These are phyloP conservation scores for Heterohyrax brucei DNA, from an alignment of 2,797 vertebrate species.

Conservation along the genomic window DNA sequence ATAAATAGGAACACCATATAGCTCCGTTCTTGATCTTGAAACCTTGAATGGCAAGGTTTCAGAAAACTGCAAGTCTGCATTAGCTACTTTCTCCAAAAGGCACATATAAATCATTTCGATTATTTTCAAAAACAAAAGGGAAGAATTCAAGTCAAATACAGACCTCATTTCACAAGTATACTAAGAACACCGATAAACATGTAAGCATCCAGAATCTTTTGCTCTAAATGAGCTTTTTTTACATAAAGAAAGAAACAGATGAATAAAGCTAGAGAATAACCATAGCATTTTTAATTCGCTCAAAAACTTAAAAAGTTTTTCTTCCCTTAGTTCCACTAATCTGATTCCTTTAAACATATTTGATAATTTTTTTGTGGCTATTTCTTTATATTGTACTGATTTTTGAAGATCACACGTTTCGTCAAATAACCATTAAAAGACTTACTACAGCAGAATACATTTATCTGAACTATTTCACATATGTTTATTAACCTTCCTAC, in stretches of 20 bases:
- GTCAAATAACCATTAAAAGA: not conserved
- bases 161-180: not conserved
- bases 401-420: not conserved
- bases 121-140: not conserved
- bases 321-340: not conserved
- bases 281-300: not conserved
- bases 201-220: not conserved
- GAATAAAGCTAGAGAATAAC: not conserved
- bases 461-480: not conserved
- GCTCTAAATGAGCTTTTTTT: not conserved
- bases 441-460: not conserved
- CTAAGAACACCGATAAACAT: not conserved
- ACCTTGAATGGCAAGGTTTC: not conserved
- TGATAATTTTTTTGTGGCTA: not conserved
- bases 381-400: not conserved
- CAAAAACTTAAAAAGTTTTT: not conserved
- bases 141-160: not conserved
- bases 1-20: slow-evolving; percentile 23
- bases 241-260: not conserved
- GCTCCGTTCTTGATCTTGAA: slow-evolving; percentile 7
- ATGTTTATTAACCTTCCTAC: not conserved
- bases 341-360: not conserved
- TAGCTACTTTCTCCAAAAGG: not conserved
- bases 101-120: not conserved
- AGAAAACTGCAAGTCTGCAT: not conserved